Evolutionary conservation across 1,140 invertebrate species (phyloP), one percentile per base, ranked within the genome.

Genomic region (Drosophila sucinea): DNA sequence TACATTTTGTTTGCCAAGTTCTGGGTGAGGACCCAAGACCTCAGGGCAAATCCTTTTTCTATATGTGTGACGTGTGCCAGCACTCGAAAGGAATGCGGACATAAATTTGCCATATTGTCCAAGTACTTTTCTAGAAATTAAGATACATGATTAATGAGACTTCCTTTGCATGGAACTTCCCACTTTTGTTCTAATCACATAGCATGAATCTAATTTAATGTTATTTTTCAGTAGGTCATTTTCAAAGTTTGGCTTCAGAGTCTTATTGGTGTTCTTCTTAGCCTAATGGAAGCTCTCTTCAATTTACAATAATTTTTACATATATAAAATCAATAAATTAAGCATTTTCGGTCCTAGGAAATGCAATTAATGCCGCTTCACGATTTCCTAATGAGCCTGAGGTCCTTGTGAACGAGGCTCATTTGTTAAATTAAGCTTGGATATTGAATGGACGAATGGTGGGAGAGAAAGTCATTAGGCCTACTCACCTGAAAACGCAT

Each of bases 261-360:
- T 33, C 32, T 35, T 1, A 6, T 6, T 47, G 3, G 1, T 11
- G n/a, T 41, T 30, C 1, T 30, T 30, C 30, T 30, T 30, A 30
- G 30, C 35, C 25, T 51, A 27, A 27, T 27, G 23, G 4, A 10
- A 10, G 23, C 44, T 8, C 23, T 10, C 7, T 51, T 57, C 38
- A 75, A 75, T 75, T 75, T 74, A 38, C 61, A 57, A 74, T 74
- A 17, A 11, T 38, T 6, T 35, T 4, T 35, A 11, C 10, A 3
- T 38, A 75, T 75, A 71, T 61, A 60, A 62, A 75, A 75, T 75
- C 73, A 68, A 75, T 75, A 76, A 75, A 67, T 68, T 56, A 68
- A 64, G 57, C 54, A 40, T 54, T 73, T 60, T 69, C 17, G 5
- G 73, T 51, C 63, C 47, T 61, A 64, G 71, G 35, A 32, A 70